Evolutionary conservation across 1,140 invertebrate species (phyloP), one percentile per base, ranked within the genome.

Genomic region (Leguminivora glycinivorella): DNA sequence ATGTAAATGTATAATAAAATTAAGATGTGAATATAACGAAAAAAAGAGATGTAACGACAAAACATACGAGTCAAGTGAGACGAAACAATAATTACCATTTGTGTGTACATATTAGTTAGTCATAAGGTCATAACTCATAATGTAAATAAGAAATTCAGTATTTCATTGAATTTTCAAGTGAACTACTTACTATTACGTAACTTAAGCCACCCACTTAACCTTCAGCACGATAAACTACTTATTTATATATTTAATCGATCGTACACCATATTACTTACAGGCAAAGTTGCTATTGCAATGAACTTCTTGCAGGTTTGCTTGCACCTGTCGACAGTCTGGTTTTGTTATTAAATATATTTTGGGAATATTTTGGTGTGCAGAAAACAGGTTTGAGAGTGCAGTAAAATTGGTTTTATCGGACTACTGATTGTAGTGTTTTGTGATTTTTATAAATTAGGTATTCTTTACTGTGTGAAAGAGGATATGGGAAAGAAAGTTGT

Each of bases 381-480:
- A 52, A 52, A 52, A 52, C 47, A 52, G 47, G 47, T 52, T 52
- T 52, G 9, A 52, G 43, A 47, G 14, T 47, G 43, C n/a, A n/a
- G 43, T 47, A 47, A 47, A 14, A 17, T 47, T 47, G 10, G 6
- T 47, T 47, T 19, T 47, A 47, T 47, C 17, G 14, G 43, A 47
- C 14, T 47, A 10, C n/a, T 47, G 4, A 10, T 38, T 17, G 43
- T 17, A 47, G 10, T 17, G 14, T 17, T 0, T 43, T n/a, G 40
- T 43, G 2, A 3, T 43, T 17, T 10, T 7, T 43, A 12, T 12
- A n/a, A 43, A 43, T 47, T 47, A 19, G 43, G 43, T 12, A 7
- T 1, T 47, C 14, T 14, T n/a, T n/a, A n/a, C n/a, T n/a, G n/a
- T n/a, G n/a, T n/a, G n/a, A n/a, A n/a, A n/a, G n/a, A n/a, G n/a